These are phyloP conservation scores for Callimorpha dominula DNA, from an alignment of 2,888 invertebrate genomes.

Conservation along the genomic window DNA sequence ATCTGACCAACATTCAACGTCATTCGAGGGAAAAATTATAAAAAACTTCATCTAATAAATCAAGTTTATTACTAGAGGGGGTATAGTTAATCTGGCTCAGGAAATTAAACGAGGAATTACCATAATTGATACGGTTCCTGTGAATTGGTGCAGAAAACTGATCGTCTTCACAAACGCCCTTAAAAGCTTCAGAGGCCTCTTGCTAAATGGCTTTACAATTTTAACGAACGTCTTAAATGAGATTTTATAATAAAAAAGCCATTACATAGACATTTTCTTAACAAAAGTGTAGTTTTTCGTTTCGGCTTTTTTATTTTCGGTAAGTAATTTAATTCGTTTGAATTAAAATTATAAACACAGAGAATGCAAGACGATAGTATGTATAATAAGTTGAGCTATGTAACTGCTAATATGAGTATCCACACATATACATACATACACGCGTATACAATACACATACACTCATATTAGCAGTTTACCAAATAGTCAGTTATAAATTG, in stretches of 20 bases:
- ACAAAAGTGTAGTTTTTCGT: slow-evolving; percentile 40
- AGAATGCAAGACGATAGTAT: slow-evolving; percentile 36
- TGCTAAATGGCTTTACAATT: slow-evolving; percentile 60
- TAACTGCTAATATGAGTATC: not conserved
- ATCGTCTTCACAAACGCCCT: slow-evolving; percentile 67
- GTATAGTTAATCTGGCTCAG: slow-evolving; percentile 80
- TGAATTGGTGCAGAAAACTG: slow-evolving; percentile 82
- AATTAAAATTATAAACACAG: slow-evolving; percentile 40
- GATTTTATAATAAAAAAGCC: slow-evolving; percentile 63
- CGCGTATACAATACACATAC: too few species aligned
- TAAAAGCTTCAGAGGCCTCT: slow-evolving; percentile 53
- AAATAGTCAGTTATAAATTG: too few species aligned
- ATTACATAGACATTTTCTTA: slow-evolving; percentile 43
- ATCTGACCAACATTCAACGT: slow-evolving; percentile 34
- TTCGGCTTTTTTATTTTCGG: slow-evolving; percentile 27
- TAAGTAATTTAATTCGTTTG: slow-evolving; percentile 35
- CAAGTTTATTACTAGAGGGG: slow-evolving; percentile 80
- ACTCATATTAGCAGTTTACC: too few species aligned
- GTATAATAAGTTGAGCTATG: not conserved
- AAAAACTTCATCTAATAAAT: slow-evolving; percentile 75
- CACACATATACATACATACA: too few species aligned
- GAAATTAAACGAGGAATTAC: slow-evolving; percentile 85
- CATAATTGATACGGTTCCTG: slow-evolving; percentile 85
- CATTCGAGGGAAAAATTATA: slow-evolving; percentile 60
- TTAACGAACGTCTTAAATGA: slow-evolving; percentile 67